Evolutionary conservation across 2,888 invertebrate genomes (phyloP).

Genomic region (Celastrina argiolus): DNA sequence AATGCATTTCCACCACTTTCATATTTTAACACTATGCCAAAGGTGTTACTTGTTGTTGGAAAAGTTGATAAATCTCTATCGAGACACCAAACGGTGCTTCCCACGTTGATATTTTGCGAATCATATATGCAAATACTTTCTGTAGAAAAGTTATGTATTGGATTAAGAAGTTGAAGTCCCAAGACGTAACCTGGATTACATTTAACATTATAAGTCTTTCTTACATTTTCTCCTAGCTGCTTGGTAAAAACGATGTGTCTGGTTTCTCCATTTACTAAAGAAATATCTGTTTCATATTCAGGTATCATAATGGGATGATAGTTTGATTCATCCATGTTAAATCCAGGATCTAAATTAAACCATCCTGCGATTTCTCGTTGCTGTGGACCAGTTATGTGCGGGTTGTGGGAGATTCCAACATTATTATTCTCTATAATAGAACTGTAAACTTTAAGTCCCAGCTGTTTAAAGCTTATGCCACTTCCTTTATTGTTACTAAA

Average conservation of each 20-base stretch:
- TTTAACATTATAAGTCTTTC: conserved; percentile 79
- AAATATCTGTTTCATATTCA: conserved; percentile 77
- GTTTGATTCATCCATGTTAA: conserved; percentile 81
- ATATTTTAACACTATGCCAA: conserved; percentile 87
- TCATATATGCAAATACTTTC: conserved; percentile 90
- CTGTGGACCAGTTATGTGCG: conserved; percentile 87
- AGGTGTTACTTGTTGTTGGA: conserved; percentile 91
- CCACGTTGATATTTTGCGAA: conserved; percentile 81
- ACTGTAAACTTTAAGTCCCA: conserved; percentile 88
- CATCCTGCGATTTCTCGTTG: conserved; percentile 96
- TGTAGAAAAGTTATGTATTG: conserved; percentile 91
- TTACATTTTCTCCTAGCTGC: conserved; percentile 75
- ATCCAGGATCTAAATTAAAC: conserved; percentile 86
- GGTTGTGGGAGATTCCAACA: conserved; percentile 95
- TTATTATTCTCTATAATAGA: conserved; percentile 86
- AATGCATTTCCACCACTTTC: conserved; percentile 86
- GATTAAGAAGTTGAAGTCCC: conserved; percentile 93
- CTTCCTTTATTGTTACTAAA: conserved; percentile 91
- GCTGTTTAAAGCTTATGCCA: conserved; percentile 92
- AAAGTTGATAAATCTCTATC: conserved; percentile 92
- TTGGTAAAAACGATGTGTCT: conserved; percentile 88
- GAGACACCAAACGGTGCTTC: conserved; percentile 85
- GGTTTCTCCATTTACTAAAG: conserved; percentile 84
- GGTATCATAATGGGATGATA: conserved; percentile 87
- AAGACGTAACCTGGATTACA: conserved; percentile 91